These are phyloP conservation scores for Drosophila funebris DNA, from an alignment of 1,140 invertebrate species.

Conservation along the genomic window DNA sequence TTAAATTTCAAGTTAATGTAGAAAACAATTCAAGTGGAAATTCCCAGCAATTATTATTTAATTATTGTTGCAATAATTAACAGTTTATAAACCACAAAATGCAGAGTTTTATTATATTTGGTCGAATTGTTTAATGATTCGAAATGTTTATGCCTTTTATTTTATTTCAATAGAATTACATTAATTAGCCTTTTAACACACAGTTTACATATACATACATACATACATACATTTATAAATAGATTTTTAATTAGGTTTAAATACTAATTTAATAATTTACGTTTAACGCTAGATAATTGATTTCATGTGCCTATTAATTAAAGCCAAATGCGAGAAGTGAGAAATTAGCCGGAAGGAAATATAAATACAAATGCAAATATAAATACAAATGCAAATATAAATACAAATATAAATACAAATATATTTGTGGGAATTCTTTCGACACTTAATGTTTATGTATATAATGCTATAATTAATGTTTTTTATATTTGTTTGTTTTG, in stretches of 20 bases:
- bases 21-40: conserved; percentile 23
- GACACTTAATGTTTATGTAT: background rate
- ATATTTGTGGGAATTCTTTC: too few relatives aligned
- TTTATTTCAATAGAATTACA: conserved; percentile 74
- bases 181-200: conserved; percentile 71
- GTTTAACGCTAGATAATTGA: conserved; percentile 67
- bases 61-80: conserved; percentile 48
- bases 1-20: background rate
- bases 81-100: conserved; percentile 2
- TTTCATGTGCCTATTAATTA: conserved; percentile 53
- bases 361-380: background rate
- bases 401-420: too few relatives aligned
- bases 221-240: conserved; percentile 20
- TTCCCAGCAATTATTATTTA: background rate
- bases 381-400: too few relatives aligned
- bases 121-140: conserved; percentile 67
- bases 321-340: conserved; percentile 24
- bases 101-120: background rate
- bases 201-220: conserved; percentile 31
- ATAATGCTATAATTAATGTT: background rate
- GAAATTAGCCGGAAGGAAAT: conserved; percentile 3
- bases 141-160: conserved; percentile 73
- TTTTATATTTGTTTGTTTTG: background rate
- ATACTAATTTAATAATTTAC: conserved; percentile 68
- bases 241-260: conserved; percentile 25